phyloP scores from a whole-genome alignment of 2,888 invertebrate genomes.

The Argyresthia albistria region DNA sequence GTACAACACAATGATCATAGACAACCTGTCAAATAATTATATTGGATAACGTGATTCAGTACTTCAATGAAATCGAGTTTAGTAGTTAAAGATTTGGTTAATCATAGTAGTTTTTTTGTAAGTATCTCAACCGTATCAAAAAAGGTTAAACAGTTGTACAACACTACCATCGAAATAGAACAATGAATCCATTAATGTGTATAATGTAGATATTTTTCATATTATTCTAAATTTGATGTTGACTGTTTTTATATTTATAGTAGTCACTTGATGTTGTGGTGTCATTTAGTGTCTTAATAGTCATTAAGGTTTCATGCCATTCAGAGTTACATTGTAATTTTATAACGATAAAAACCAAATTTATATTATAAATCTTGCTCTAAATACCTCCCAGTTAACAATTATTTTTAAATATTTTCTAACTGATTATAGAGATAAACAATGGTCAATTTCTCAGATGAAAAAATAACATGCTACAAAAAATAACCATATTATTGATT shows the following conservation, averaged over 20 bases:
- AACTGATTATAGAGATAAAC: no score
- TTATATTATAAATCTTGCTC: not conserved
- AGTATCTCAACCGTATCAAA: no score
- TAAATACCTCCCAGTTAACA: not conserved
- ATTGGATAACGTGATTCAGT: no score
- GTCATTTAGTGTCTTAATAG: slow-evolving; percentile 71
- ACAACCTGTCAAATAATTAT: no score
- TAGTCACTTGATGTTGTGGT: slow-evolving; percentile 74
- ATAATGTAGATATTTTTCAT: slow-evolving; percentile 67
- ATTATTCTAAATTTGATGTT: slow-evolving; percentile 71
- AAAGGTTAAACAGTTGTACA: slow-evolving; percentile 15
- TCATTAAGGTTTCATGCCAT: slow-evolving; percentile 31
- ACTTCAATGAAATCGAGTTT: no score
- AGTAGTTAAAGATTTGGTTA: no score
- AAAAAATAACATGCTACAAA: no score
- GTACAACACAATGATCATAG: no score
- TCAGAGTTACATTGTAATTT: slow-evolving; percentile 10
- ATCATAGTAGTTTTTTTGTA: no score
- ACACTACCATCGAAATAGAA: slow-evolving; percentile 39
- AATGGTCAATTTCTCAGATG: no score
- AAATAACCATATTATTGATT: not conserved
- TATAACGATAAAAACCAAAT: not conserved
- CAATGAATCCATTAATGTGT: slow-evolving; percentile 38
- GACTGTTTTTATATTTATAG: slow-evolving; percentile 73
- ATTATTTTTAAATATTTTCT: no score